Evolutionary conservation across 64 coral and sea anemone genomes (phyloP).

Genomic region (Porites australiensis): DNA sequence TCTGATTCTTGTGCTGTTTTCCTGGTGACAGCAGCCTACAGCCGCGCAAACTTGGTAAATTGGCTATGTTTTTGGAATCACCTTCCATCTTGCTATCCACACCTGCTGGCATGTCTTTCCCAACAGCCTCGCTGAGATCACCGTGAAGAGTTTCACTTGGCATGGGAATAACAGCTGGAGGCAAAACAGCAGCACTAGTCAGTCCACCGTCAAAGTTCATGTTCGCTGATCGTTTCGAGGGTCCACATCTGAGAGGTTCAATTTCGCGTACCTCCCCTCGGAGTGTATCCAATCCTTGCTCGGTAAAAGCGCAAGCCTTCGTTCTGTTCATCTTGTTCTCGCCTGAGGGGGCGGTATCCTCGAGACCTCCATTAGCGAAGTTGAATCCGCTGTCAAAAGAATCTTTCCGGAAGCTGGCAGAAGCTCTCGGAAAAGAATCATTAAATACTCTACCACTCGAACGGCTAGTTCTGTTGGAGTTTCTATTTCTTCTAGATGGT

Average conservation of each 20-base stretch:
- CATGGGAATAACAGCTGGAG: background rate
- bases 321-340: background rate
- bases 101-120: background rate
- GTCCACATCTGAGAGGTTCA: background rate
- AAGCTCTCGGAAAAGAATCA: no score
- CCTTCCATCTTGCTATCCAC: background rate
- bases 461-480: background rate
- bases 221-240: background rate
- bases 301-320: background rate
- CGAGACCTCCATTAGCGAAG: background rate
- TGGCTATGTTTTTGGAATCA: background rate
- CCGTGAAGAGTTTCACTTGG: background rate
- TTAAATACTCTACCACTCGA: background rate
- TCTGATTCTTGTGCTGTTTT: background rate
- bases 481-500: background rate
- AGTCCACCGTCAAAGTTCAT: background rate
- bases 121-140: no score
- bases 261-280: background rate
- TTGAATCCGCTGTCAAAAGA: background rate
- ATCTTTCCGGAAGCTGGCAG: background rate
- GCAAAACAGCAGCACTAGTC: background rate
- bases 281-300: background rate
- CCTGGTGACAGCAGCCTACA: background rate
- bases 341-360: background rate
- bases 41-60: background rate